These are phyloP conservation scores for Chrysocyon brachyurus DNA, from an alignment of 2,797 vertebrate species.

Conservation along the genomic window DNA sequence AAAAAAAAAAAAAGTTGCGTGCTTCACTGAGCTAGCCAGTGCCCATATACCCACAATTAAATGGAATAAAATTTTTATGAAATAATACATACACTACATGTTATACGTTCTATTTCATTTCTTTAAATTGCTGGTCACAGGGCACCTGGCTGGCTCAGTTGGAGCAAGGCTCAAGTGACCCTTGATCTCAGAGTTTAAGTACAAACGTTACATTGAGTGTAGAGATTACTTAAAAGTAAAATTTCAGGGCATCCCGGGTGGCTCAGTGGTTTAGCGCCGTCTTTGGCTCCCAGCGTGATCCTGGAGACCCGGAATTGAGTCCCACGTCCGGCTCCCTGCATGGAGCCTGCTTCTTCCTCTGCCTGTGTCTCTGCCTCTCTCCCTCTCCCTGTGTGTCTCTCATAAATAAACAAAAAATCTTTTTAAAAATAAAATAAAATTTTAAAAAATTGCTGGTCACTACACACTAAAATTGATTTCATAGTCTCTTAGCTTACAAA, in stretches of 20 bases:
- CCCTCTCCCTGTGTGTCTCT: too few species aligned
- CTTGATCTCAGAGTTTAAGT: background rate
- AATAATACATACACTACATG: slow-evolving; percentile 5
- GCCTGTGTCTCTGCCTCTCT: too few species aligned
- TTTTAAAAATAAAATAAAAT: too few species aligned
- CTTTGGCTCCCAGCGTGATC: too few species aligned
- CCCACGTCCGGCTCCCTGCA: too few species aligned
- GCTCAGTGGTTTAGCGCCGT: too few species aligned
- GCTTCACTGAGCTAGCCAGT: background rate
- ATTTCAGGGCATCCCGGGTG: too few species aligned
- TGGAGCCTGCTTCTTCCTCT: too few species aligned
- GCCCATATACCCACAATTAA: background rate
- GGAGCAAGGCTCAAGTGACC: background rate
- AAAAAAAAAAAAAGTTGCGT: background rate
- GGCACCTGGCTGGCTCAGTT: background rate
- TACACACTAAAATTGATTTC: slow-evolving; percentile 49
- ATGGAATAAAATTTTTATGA: slow-evolving; percentile 5
- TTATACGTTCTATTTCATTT: background rate
- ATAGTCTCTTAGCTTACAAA: slow-evolving; percentile 2
- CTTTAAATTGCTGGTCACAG: background rate
- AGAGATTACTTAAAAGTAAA: background rate
- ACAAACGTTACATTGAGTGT: background rate
- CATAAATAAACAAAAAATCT: too few species aligned
- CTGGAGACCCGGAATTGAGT: too few species aligned
- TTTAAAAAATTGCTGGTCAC: background rate